Evolutionary conservation across 2,797 vertebrate species (phyloP).

Genomic region (Staurois parvus): DNA sequence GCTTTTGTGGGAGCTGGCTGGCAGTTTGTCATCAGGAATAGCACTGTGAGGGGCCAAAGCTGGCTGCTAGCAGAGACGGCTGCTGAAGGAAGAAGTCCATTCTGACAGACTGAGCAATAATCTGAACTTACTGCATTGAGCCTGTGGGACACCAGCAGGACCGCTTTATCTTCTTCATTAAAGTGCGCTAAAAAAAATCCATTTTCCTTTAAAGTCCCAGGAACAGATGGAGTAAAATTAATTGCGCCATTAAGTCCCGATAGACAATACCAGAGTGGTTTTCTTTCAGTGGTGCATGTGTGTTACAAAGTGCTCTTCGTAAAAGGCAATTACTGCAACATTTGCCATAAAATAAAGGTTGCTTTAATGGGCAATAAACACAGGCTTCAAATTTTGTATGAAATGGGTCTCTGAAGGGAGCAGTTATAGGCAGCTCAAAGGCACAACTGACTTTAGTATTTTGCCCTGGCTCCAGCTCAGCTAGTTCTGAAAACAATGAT

Average conservation of each 20-base stretch:
- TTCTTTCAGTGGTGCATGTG: constrained; percentile 90
- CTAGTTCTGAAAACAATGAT: constrained; percentile 81
- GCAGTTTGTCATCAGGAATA: constrained; percentile 85
- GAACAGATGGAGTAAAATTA: constrained; percentile 97
- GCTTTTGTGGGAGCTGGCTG: constrained; percentile 86
- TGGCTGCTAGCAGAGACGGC: constrained; percentile 78
- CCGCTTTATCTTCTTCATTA: constrained; percentile 98
- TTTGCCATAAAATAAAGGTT: constrained; percentile 93
- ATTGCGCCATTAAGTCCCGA: constrained; percentile 95
- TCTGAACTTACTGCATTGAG: constrained; percentile 89
- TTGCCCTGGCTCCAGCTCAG: constrained; percentile 79
- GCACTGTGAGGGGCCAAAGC: constrained; percentile 80
- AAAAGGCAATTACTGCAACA: constrained; percentile 93
- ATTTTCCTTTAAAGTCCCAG: constrained; percentile 96
- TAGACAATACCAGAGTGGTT: constrained; percentile 91
- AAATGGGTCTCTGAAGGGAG: constrained; percentile 86
- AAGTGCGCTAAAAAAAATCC: constrained; percentile 91
- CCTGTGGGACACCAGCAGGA: constrained; percentile 87
- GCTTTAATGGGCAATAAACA: constrained; percentile 94
- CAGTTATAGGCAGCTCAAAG: constrained; percentile 84
- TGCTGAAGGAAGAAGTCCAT: constrained; percentile 82
- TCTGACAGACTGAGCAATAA: constrained; percentile 89
- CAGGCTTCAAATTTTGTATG: constrained; percentile 87
- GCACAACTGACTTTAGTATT: constrained; percentile 80
- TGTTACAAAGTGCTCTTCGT: constrained; percentile 90